A percentile compares a stretch with the other conserved stretches of the same genome.
These are phyloP conservation scores for Anolis apletophallus DNA, from an alignment of 2,797 vertebrate genomes.

Conservation along the genomic window DNA sequence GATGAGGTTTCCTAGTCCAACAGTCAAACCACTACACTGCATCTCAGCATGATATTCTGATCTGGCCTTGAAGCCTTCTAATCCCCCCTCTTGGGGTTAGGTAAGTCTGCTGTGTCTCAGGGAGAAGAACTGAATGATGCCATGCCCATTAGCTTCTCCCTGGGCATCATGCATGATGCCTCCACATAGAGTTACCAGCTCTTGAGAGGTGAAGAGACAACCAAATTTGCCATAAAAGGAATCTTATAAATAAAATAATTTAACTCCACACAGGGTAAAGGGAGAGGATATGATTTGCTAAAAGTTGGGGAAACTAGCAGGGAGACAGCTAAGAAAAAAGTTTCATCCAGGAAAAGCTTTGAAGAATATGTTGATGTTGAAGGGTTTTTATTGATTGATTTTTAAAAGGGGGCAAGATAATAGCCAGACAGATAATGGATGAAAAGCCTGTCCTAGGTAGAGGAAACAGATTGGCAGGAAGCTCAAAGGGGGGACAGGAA, in stretches of 20 bases:
- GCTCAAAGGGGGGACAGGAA: too few species aligned
- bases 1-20: too few species aligned
- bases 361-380: background rate
- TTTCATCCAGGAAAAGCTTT: background rate
- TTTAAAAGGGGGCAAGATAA: background rate
- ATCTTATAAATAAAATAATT: background rate
- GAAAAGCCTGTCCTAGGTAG: background rate
- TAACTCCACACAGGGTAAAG: background rate
- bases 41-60: background rate
- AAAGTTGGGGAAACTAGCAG: too few species aligned
- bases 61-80: background rate
- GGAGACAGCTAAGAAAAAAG: background rate
- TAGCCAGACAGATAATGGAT: background rate
- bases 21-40: too few species aligned
- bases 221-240: background rate
- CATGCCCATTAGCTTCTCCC: background rate
- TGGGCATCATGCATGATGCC: background rate
- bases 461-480: slow-evolving; percentile 7
- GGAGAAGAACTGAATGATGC: background rate
- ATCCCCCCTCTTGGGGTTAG: too few species aligned
- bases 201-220: background rate
- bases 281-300: background rate
- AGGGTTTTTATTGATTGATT: background rate
- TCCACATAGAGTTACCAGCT: background rate
- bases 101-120: background rate